These are phyloP conservation scores for Bos indicus DNA, from an alignment of 2,113 vertebrate species.

Conservation along the genomic window DNA sequence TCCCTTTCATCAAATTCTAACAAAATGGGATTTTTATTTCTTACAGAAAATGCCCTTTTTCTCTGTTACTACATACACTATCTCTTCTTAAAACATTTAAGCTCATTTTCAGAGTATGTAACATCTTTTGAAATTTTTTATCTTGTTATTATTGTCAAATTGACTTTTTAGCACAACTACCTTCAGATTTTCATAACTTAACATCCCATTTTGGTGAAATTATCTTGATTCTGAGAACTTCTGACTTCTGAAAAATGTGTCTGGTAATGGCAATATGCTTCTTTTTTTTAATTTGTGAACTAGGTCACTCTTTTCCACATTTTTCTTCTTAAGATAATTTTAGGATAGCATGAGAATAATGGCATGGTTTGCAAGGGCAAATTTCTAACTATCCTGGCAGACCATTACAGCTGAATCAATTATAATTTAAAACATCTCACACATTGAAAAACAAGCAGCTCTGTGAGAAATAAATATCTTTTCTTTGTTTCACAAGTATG, in stretches of 20 bases:
- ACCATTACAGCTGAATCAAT: slow-evolving; percentile 50
- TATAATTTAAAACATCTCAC: slow-evolving; percentile 38
- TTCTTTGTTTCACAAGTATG: slow-evolving; percentile 21
- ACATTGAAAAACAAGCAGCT: slow-evolving; percentile 37
- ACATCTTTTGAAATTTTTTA: background rate
- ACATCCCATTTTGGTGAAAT: background rate
- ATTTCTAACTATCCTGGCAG: slow-evolving; percentile 42
- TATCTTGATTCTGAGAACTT: slow-evolving; percentile 15
- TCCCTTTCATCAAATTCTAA: background rate
- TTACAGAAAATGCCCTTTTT: background rate
- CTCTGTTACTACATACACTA: background rate
- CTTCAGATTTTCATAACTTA: background rate
- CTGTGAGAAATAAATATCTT: slow-evolving; percentile 41
- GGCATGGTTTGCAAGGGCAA: background rate
- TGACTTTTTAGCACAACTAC: background rate
- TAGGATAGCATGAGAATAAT: slow-evolving; percentile 40
- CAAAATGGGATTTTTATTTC: background rate
- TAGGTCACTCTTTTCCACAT: slow-evolving; percentile 22
- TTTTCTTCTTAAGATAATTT: slow-evolving; percentile 39
- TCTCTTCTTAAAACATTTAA: slow-evolving; percentile 10
- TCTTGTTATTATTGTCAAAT: background rate
- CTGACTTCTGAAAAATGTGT: slow-evolving; percentile 31
- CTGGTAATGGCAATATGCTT: background rate
- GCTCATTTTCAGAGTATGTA: background rate
- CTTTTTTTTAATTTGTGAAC: slow-evolving; percentile 17